Percentiles rank a stretch among this genome's conserved stretches.
Evolutionary conservation across 2,888 invertebrate genomes (phyloP).

Genomic region (Rotaria sp.): DNA sequence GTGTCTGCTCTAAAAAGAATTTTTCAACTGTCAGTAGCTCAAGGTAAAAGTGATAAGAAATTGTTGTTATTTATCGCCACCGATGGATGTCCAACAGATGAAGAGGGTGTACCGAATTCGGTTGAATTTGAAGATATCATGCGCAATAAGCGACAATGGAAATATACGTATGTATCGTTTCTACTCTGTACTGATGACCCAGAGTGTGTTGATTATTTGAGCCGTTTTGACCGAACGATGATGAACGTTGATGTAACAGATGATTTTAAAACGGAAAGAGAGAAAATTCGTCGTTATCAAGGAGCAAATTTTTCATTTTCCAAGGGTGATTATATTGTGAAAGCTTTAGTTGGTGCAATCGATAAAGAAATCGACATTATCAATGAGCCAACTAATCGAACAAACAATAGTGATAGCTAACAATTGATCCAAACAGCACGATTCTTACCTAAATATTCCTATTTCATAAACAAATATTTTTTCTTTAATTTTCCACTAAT

Average conservation of each 20-base stretch:
- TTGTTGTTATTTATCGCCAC: slow-evolving; percentile 33
- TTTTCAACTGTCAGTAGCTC: not conserved
- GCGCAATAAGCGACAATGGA: not conserved
- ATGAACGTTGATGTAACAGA: slow-evolving; percentile 31
- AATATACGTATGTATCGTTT: not conserved
- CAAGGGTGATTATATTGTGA: slow-evolving; percentile 35
- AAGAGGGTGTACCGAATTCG: slow-evolving; percentile 14
- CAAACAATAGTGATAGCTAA: too few species aligned
- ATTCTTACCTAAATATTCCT: too few species aligned
- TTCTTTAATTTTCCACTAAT: too few species aligned
- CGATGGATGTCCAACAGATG: slow-evolving; percentile 32
- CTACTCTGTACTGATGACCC: slow-evolving; percentile 32
- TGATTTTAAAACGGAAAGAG: slow-evolving; percentile 31
- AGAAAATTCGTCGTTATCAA: not conserved
- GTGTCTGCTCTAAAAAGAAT: not conserved
- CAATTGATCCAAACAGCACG: too few species aligned
- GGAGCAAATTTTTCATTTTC: not conserved
- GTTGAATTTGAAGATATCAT: not conserved
- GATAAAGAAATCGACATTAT: not conserved
- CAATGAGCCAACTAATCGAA: too few species aligned
- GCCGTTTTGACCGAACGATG: slow-evolving; percentile 28
- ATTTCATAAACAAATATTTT: too few species aligned
- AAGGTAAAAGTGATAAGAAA: not conserved
- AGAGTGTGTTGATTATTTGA: slow-evolving; percentile 31
- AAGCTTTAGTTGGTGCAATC: slow-evolving; percentile 25